phyloP scores from a whole-genome alignment of 1,140 invertebrate species.

The Drosophila pallidifrons region DNA sequence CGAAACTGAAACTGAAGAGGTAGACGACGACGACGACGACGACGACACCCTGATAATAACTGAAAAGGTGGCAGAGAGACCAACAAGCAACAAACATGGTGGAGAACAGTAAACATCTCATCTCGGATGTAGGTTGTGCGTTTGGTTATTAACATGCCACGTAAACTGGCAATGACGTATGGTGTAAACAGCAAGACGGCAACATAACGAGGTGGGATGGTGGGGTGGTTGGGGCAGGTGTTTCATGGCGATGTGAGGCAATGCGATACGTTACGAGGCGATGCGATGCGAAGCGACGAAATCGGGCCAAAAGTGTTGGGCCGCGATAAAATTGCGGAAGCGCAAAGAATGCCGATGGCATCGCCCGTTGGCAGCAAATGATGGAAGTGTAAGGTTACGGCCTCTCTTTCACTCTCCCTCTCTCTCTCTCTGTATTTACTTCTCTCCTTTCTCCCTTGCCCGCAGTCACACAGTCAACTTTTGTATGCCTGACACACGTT shows the following conservation, averaged over 20 bases:
- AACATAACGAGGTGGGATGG: conserved; percentile 41
- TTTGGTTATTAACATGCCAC: conserved; percentile 40
- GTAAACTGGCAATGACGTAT: conserved; percentile 58
- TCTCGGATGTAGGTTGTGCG: conserved; percentile 14
- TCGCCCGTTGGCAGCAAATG: conserved; percentile 40
- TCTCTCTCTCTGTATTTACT: background rate
- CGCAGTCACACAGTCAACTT: conserved; percentile 28
- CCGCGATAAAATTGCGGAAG: conserved; percentile 80
- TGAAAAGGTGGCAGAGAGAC: conserved; percentile 3
- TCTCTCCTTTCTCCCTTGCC: background rate
- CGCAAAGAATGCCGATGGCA: conserved; percentile 78
- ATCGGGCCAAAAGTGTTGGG: conserved; percentile 58
- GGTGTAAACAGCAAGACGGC: conserved; percentile 52
- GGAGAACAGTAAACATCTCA: background rate
- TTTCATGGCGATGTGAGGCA: conserved; percentile 1
- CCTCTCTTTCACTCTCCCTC: background rate
- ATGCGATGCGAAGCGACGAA: conserved; percentile 24
- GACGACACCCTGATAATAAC: conserved; percentile 22
- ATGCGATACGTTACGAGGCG: background rate
- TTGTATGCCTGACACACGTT: conserved; percentile 69
- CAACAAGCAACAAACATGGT: background rate
- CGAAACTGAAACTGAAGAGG: conserved; percentile 2
- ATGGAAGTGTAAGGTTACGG: conserved; percentile 27
- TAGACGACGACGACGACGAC: background rate
- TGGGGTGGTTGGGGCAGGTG: conserved; percentile 1